A percentile compares a stretch with the other conserved stretches of the same genome.
Evolutionary conservation across 1,140 invertebrate species (phyloP).

Genomic region (Drosophila insularis): DNA sequence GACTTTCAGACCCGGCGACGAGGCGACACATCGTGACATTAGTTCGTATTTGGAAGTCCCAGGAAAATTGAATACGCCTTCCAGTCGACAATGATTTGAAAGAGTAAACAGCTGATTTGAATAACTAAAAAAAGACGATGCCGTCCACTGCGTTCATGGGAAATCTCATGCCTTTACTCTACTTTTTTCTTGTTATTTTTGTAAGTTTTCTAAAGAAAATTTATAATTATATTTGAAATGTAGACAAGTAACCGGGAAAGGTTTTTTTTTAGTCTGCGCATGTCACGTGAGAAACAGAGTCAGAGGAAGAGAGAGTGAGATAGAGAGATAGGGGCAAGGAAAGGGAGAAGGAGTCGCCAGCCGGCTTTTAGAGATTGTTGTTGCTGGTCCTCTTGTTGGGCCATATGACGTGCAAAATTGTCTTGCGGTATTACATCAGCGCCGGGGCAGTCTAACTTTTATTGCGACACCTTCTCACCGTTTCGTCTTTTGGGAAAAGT

Average conservation of each 20-base stretch:
- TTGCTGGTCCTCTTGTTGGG: slow-evolving; percentile 40
- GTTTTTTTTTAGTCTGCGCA: slow-evolving; percentile 44
- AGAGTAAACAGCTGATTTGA: slow-evolving; percentile 70
- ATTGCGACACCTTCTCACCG: slow-evolving; percentile 46
- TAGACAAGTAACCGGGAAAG: not conserved
- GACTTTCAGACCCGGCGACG: slow-evolving; percentile 30
- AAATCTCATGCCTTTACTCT: no score
- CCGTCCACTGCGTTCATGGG: no score
- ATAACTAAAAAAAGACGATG: slow-evolving; percentile 29
- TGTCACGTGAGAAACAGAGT: slow-evolving; percentile 21
- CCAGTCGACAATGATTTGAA: slow-evolving; percentile 45
- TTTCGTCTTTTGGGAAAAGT: not conserved
- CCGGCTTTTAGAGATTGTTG: slow-evolving; percentile 62
- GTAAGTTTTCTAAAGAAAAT: no score
- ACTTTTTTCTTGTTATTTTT: no score
- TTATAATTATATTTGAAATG: not conserved
- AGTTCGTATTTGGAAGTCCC: slow-evolving; percentile 14
- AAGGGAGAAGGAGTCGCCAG: slow-evolving; percentile 20
- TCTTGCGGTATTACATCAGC: slow-evolving; percentile 79
- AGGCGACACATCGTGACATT: slow-evolving; percentile 26
- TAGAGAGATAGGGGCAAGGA: not conserved
- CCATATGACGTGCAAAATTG: slow-evolving; percentile 73
- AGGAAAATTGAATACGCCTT: slow-evolving; percentile 38
- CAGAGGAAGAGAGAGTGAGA: not conserved
- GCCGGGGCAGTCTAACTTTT: slow-evolving; percentile 65